These are phyloP conservation scores for Onychomys arenicola DNA, from an alignment of 2,797 vertebrate genomes.

Conservation along the genomic window DNA sequence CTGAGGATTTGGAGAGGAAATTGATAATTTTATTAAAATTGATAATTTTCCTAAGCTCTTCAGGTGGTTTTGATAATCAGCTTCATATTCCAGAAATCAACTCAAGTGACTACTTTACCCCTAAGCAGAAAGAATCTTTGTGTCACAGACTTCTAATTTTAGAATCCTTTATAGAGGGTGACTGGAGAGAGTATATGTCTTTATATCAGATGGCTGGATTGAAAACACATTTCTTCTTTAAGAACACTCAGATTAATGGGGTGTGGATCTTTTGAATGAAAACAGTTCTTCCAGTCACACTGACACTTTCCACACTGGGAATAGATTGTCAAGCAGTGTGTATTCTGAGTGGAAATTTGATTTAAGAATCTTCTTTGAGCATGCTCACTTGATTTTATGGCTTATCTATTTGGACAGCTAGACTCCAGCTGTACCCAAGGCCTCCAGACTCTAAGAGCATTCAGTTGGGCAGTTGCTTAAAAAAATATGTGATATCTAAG, in stretches of 20 bases:
- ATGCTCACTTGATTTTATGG: constrained; percentile 15
- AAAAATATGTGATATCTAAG: constrained; percentile 48
- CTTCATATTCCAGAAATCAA: constrained; percentile 11
- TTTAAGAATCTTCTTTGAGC: constrained; percentile 10
- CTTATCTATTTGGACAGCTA: constrained; percentile 28
- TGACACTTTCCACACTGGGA: constrained; percentile 17
- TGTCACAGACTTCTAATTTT: constrained; percentile 13
- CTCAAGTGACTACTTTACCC: background rate
- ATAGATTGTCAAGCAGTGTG: constrained; percentile 19
- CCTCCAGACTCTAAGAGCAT: constrained; percentile 1
- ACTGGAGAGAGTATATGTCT: background rate
- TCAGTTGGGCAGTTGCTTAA: constrained; percentile 28
- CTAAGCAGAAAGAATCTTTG: background rate
- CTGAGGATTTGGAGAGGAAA: constrained; percentile 16
- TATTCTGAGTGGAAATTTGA: constrained; percentile 43
- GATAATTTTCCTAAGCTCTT: constrained; percentile 5
- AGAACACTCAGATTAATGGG: constrained; percentile 2
- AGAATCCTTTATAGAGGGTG: background rate
- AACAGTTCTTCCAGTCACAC: background rate
- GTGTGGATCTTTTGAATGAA: constrained; percentile 18
- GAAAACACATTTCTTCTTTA: constrained; percentile 41
- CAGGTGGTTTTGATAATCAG: constrained; percentile 21
- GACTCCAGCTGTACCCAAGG: constrained; percentile 33
- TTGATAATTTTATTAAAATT: background rate
- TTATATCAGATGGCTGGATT: background rate